A percentile compares a stretch with the other conserved stretches of the same genome.
Evolutionary conservation across 2,888 invertebrate genomes (phyloP).

Genomic region (Sussaba pulchella): DNA sequence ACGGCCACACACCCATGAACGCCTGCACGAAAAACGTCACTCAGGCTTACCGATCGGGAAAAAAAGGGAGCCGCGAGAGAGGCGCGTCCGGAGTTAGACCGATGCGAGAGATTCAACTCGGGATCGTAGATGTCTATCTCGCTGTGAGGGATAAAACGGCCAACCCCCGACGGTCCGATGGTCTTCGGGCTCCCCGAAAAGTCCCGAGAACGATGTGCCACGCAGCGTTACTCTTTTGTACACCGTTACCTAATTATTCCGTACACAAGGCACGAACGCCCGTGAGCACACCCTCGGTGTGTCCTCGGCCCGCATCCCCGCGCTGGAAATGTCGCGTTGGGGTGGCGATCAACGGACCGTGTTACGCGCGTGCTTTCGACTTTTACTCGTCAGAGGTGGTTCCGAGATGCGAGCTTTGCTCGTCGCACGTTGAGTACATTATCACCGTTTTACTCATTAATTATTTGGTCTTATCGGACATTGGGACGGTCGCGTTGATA

Average conservation of each 20-base stretch:
- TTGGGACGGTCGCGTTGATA: constrained; percentile 1
- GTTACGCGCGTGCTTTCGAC: constrained; percentile 62
- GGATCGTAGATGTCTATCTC: constrained; percentile 80
- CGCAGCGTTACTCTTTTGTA: constrained; percentile 66
- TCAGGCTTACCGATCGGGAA: constrained; percentile 78
- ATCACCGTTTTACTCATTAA: neutral
- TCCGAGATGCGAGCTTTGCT: neutral
- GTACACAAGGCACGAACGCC: constrained; percentile 53
- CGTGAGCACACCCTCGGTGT: constrained; percentile 12
- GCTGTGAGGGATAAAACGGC: constrained; percentile 10
- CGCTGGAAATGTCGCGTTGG: no score
- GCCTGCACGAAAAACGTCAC: constrained; percentile 81
- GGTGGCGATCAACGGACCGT: constrained; percentile 56
- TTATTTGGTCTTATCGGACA: constrained; percentile 10
- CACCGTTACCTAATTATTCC: constrained; percentile 79
- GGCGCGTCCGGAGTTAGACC: constrained; percentile 22
- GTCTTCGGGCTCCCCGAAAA: constrained; percentile 34
- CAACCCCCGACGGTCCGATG: constrained; percentile 58
- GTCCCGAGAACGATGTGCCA: constrained; percentile 58
- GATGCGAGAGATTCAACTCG: constrained; percentile 52
- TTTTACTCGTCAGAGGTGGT: constrained; percentile 33
- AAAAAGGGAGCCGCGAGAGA: constrained; percentile 56
- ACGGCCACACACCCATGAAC: constrained; percentile 71
- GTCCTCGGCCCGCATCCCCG: constrained; percentile 23
- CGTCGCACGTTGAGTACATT: constrained; percentile 18